A percentile compares a stretch with the other conserved stretches of the same genome.
Conservation (phyloP, 1,140 invertebrate species). For the Diorhabda carinulata region DNA sequence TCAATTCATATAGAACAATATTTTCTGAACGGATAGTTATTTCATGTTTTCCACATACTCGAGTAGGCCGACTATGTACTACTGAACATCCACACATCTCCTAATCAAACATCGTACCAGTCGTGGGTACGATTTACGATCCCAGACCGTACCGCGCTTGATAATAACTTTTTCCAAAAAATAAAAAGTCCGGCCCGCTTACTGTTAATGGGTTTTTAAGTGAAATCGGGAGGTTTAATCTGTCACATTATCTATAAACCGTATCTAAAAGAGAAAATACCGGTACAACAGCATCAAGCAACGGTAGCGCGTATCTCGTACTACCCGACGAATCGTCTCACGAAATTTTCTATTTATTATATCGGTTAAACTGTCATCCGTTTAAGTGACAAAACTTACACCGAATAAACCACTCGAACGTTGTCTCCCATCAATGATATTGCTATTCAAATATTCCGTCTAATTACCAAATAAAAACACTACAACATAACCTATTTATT, state of each 20-base stretch:
- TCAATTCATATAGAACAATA: too few species aligned
- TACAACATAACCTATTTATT: too few species aligned
- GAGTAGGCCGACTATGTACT: not conserved
- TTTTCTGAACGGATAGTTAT: too few species aligned
- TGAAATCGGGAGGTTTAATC: constrained; percentile 1
- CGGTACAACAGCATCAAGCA: not conserved
- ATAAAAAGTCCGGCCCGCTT: not conserved
- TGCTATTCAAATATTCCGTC: too few species aligned
- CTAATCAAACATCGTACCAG: constrained; percentile 2
- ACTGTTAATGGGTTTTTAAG: not conserved
- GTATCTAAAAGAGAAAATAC: constrained; percentile 1
- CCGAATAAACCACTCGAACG: too few species aligned
- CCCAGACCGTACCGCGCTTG: not conserved
- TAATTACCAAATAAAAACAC: too few species aligned
- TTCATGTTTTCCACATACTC: too few species aligned
- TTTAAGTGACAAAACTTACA: not conserved
- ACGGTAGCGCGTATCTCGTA: not conserved
- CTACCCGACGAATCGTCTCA: not conserved
- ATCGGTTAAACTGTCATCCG: not conserved
- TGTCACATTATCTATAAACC: constrained; percentile 1
- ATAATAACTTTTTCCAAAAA: constrained; percentile 3
- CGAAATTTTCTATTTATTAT: not conserved
- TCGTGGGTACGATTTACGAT: constrained; percentile 1
- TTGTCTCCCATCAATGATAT: too few species aligned
- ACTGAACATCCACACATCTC: constrained; percentile 1